Conservation (phyloP, 2,888 invertebrate species). For the Leucania comma region DNA sequence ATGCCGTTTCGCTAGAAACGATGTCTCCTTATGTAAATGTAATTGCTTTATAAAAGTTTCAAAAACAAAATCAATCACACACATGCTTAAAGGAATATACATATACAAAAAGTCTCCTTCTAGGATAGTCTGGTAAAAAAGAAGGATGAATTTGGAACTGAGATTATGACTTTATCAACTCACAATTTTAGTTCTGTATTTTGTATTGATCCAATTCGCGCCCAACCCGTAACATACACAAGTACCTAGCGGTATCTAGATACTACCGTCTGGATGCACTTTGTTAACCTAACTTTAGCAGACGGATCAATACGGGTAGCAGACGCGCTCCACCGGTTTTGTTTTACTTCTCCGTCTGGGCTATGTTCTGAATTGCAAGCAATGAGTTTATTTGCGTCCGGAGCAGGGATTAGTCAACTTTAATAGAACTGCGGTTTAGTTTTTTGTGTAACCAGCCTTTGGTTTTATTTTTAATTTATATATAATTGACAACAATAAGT, state of each 20-base stretch:
- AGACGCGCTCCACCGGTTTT: constrained; percentile 61
- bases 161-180: not conserved
- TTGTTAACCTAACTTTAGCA: constrained; percentile 58
- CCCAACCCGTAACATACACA: constrained; percentile 18
- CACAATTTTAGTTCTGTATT: not conserved
- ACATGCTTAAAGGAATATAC: too few relatives aligned
- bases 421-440: constrained; percentile 25
- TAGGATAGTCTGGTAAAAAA: too few relatives aligned
- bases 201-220: constrained; percentile 37
- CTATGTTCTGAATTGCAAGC: constrained; percentile 56
- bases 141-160: not conserved
- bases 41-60: too few relatives aligned
- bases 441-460: constrained; percentile 30
- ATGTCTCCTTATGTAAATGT: too few relatives aligned
- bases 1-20: too few relatives aligned
- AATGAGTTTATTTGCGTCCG: constrained; percentile 59
- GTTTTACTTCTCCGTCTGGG: constrained; percentile 63
- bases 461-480: too few relatives aligned
- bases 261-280: constrained; percentile 58
- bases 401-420: constrained; percentile 43
- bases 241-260: constrained; percentile 24
- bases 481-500: too few relatives aligned
- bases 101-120: too few relatives aligned
- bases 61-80: too few relatives aligned
- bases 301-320: constrained; percentile 66